Base-by-base conservation (phyloP, 2,888 invertebrate species). In the Eupeodes luniger region DNA sequence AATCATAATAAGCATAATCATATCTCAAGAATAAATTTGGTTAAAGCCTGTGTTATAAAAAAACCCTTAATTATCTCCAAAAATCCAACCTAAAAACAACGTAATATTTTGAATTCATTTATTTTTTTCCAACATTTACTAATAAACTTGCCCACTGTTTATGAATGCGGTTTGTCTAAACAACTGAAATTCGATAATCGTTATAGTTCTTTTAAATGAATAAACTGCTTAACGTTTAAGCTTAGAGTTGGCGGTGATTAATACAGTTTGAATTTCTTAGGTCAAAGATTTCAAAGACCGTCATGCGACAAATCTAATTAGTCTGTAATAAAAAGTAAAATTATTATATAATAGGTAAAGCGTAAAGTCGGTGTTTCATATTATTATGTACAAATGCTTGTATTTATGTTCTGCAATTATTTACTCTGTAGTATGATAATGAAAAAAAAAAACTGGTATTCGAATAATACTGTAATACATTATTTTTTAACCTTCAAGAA, bases 401-500 rank as follows among this genome's bases (percentile, higher is more conserved):
- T 40, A 40, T 40, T 40, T 40, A 40, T 40, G 40, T 40, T 7
- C 5, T 40, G 1, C 9, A 40, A 36, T 34, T 59, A 55, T 3
- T 0, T 36, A 51, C 69, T 44, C 57, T 80, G 66, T 47, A 19
- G 5, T 47, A 49, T 36, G 53, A 49, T 11, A 19, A 40, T 44
- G 7, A 14, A 49, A 49, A 64, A 61, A 19, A 7, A 16, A 74
- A 76, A 76, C 75, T 47, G 69, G 69, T 77, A 59, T 72, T 76
- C 34, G 53, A 80, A 72, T 64, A 64, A 64, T 14, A 66, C 51
- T 27, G 27, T 27, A 27, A 27, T 27, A 27, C 27, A 27, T 27
- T 27, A 76, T 40, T 7, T 40, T 40, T 40, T 40, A 76, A 53
- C 86, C 83, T 87, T 87, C 79, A 80, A 72, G 79, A 83, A 59